These are phyloP conservation scores for Sabatieria punctata DNA, from an alignment of 2,888 invertebrate genomes.

Conservation along the genomic window DNA sequence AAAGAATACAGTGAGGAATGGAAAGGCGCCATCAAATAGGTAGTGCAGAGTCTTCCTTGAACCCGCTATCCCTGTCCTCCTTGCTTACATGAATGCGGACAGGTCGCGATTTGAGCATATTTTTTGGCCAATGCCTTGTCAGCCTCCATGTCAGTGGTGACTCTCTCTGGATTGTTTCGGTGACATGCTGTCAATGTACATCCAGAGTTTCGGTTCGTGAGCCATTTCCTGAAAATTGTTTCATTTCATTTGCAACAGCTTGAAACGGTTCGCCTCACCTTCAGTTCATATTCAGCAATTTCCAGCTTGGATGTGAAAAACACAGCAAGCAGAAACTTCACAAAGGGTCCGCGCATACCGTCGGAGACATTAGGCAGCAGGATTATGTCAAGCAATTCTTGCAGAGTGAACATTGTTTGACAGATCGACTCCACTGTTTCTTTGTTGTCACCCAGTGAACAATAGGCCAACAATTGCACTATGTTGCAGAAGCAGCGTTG, in stretches of 20 bases:
- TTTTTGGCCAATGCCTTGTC: neutral
- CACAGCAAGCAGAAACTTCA: constrained; percentile 33
- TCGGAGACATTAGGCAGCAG: constrained; percentile 25
- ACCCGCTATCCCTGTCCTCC: neutral
- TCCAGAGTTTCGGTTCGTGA: constrained; percentile 5
- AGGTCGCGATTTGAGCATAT: neutral
- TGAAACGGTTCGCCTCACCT: neutral
- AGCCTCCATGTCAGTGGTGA: neutral
- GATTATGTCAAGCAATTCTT: constrained; percentile 29
- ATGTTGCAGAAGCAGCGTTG: constrained; percentile 12
- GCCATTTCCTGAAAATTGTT: constrained; percentile 21
- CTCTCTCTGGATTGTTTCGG: neutral
- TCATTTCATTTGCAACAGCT: neutral
- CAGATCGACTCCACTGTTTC: constrained; percentile 34
- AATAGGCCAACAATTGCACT: constrained; percentile 32
- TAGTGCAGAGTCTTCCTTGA: constrained; percentile 3
- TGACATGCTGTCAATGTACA: constrained; percentile 1
- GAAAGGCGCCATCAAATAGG: constrained; percentile 1
- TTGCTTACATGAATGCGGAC: neutral
- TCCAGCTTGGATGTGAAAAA: constrained; percentile 22
- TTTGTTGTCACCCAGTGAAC: constrained; percentile 34
- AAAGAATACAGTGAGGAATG: neutral
- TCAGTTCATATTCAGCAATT: constrained; percentile 17
- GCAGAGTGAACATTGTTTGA: constrained; percentile 32
- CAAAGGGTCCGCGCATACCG: constrained; percentile 31